A percentile compares a stretch with the other conserved stretches of the same genome.
Evolutionary conservation across 2,113 vertebrate genomes (phyloP).

Genomic region (Cavia porcellus): DNA sequence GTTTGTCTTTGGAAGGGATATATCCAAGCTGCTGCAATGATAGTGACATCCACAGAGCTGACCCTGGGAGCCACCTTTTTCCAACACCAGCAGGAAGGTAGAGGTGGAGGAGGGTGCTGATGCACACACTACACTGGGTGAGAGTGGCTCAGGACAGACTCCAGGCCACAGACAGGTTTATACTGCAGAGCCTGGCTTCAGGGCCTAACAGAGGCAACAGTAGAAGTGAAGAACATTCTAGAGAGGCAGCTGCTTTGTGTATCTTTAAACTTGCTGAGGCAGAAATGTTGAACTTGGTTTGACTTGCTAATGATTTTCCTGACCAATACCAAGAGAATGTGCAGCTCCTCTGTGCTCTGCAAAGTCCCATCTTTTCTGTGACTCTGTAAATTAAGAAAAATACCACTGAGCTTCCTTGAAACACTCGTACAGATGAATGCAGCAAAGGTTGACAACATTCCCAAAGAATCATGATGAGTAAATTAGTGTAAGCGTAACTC

Average conservation of each 20-base stretch:
- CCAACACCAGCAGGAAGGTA: neutral
- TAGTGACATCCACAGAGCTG: neutral
- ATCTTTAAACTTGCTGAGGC: neutral
- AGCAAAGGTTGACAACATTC: neutral
- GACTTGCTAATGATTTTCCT: neutral
- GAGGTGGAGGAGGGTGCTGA: neutral
- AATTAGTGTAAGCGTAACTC: neutral
- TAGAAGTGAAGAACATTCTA: neutral
- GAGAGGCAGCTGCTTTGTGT: neutral
- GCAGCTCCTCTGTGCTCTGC: neutral
- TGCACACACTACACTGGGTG: neutral
- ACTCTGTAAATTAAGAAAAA: neutral
- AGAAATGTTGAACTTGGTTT: neutral
- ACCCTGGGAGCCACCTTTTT: neutral
- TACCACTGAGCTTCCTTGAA: neutral
- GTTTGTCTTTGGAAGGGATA: neutral
- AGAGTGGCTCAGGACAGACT: neutral
- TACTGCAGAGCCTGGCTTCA: neutral
- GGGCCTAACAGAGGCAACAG: neutral
- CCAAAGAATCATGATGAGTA: neutral
- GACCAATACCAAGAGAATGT: neutral
- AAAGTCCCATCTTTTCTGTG: neutral
- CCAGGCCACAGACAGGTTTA: neutral
- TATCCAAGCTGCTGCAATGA: neutral
- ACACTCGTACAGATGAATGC: neutral